Evolutionary conservation across 2,888 invertebrate species (phyloP).

Genomic region (Yponomeuta sedellus): DNA sequence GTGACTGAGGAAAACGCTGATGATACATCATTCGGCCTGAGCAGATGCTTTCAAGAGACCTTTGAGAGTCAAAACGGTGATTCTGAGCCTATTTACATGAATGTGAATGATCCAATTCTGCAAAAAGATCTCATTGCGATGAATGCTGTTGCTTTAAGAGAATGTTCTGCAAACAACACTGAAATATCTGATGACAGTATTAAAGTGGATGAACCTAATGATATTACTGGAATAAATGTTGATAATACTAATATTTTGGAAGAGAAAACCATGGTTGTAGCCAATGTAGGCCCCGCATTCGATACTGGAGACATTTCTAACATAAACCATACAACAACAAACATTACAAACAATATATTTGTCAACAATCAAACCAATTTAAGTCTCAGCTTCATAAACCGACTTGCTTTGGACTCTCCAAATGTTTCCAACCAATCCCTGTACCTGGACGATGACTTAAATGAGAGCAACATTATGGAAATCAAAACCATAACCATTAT

Average conservation of each 20-base stretch:
- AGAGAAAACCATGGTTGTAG: background rate
- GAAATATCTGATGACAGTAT: background rate
- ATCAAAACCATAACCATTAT: slow-evolving; percentile 71
- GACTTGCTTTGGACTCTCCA: slow-evolving; percentile 60
- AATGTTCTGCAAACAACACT: background rate
- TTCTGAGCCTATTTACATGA: slow-evolving; percentile 50
- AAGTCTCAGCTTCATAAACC: slow-evolving; percentile 66
- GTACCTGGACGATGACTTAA: slow-evolving; percentile 66
- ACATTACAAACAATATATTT: slow-evolving; percentile 53
- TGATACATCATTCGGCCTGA: background rate
- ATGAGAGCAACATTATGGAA: slow-evolving; percentile 74
- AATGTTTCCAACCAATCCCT: slow-evolving; percentile 56
- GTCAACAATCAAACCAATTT: slow-evolving; percentile 53
- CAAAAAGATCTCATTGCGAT: slow-evolving; percentile 8
- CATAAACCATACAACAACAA: slow-evolving; percentile 23
- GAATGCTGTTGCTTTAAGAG: background rate
- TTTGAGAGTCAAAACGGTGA: background rate
- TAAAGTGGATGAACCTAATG: background rate
- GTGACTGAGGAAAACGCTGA: background rate
- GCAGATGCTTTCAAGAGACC: background rate
- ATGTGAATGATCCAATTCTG: slow-evolving; percentile 30
- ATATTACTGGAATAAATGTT: background rate
- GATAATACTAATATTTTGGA: background rate
- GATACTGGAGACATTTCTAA: slow-evolving; percentile 3
- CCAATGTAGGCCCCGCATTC: background rate